phyloP scores from a whole-genome alignment of 1,140 invertebrate genomes.

The Hypothenemus hampei region DNA sequence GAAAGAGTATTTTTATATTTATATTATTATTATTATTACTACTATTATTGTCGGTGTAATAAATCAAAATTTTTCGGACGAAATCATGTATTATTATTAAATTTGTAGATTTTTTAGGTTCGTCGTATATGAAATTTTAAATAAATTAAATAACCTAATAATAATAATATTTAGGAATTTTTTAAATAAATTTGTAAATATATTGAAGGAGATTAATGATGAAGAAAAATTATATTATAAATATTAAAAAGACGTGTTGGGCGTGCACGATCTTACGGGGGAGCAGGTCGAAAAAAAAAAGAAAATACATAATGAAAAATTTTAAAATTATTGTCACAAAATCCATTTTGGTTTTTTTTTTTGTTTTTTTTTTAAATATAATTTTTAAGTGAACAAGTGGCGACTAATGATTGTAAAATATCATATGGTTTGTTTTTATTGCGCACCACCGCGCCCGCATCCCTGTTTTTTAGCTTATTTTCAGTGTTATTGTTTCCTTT shows the following conservation, averaged over 20 bases:
- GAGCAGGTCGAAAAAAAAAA: slow-evolving; percentile 10
- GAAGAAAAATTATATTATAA: slow-evolving; percentile 47
- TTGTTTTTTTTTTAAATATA: too few relatives aligned
- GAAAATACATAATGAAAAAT: too few relatives aligned
- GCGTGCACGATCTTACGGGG: slow-evolving; percentile 1
- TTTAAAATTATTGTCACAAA: too few relatives aligned
- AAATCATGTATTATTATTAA: slow-evolving; percentile 42
- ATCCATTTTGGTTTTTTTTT: too few relatives aligned
- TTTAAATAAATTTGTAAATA: slow-evolving; percentile 50
- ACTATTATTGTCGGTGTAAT: too few relatives aligned
- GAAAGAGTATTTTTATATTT: slow-evolving; percentile 50
- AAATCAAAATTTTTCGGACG: slow-evolving; percentile 49
- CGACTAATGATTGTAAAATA: slow-evolving; percentile 43
- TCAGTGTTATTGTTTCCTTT: slow-evolving; percentile 36
- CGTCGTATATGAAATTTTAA: slow-evolving; percentile 42
- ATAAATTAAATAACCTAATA: slow-evolving; percentile 36
- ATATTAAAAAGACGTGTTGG: slow-evolving; percentile 39
- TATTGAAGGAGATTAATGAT: too few relatives aligned
- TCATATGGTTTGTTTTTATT: too few relatives aligned
- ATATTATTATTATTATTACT: too few relatives aligned
- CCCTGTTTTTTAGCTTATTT: slow-evolving; percentile 43
- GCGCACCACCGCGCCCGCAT: slow-evolving; percentile 40
- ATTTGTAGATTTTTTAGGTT: slow-evolving; percentile 44
- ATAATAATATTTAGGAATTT: slow-evolving; percentile 48
- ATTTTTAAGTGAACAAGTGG: slow-evolving; percentile 40